Base-by-base conservation (phyloP, 2,113 vertebrate genomes). In the Pseudorhombus dupliciocellatus region DNA sequence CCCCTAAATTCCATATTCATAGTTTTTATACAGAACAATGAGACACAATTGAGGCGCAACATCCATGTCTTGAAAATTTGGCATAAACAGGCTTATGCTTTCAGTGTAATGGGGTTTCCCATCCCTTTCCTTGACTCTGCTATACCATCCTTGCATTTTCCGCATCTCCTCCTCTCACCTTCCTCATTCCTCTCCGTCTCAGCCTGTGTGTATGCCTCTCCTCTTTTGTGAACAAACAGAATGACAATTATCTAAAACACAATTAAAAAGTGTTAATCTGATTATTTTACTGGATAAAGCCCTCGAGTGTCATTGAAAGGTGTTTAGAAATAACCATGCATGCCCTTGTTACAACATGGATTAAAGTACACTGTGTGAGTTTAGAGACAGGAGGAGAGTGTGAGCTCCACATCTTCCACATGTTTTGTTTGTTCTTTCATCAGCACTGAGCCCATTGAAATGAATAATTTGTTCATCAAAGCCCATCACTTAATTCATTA, bases 201-300 rank as follows among this genome's bases (percentile, higher is more conserved):
- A 40, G 55, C 57, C 54, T 7, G 6, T 75, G 30, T n/a, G 73
- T 30, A 46, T 14, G 62, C 53, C 46, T 51, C 66, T 76, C 81
- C 77, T 77, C 76, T 79, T 28, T 73, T 77, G 79, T 81, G 75
- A 74, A 53, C 37, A 48, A 56, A 7, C 77, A 79, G 85, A 89
- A 91, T 91, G 87, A 89, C 89, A 92, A 90, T 92, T 89, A 92
- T 90, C 80, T 83, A 84, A 92, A 92, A 90, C 86, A 88, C 89
- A 92, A 91, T 92, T 90, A 92, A 84, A 91, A 90, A 76, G 77
- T 83, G 79, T 87, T 92, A 90, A 92, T 92, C 87, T 85, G 88
- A 92, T 90, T 87, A 89, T 91, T 88, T 77, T 73, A 85, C 73
- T 81, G 86, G 88, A 91, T 87, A 87, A 91, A 91, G 87, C 86